Evolutionary conservation across 2,113 vertebrate species (phyloP), one percentile per base, ranked within the genome.

Genomic region (Ceratotherium simum): DNA sequence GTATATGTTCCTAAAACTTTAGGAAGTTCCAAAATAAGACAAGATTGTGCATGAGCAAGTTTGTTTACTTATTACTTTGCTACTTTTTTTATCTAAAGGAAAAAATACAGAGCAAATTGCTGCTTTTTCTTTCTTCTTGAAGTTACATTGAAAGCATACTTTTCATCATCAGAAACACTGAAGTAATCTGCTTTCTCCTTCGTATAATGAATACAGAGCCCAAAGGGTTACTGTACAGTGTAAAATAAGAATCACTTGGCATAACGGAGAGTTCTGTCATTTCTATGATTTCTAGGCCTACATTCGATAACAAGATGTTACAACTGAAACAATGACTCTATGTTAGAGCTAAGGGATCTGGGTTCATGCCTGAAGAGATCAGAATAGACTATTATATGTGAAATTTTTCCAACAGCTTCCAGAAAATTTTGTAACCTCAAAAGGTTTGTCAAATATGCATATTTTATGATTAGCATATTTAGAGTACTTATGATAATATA

Each of bases 401-500:
- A 60, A 23, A 62, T 85, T 80, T 54, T 96, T 80, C 9, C 10
- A n/a, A n/a, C n/a, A 82, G 5, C 56, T 60, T 17, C 29, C 14
- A 78, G 64, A 8, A 78, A 92, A 21, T 27, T 90, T 86, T 86
- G 2, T 56, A 85, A 51, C 17, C 10, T 87, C 54, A 84, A 58
- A 51, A 83, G 12, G 16, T 39, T 92, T 83, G 25, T 87, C 39
- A 96, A 73, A 96, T 46, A 36, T 67, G 2, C 33, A 4, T 42
- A 90, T 95, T 84, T 97, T 76, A 85, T 76, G 6, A 88, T 84
- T 27, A 75, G 13, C 10, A 83, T 36, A 46, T 67, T 85, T 82
- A 79, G 20, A 92, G 56, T 48, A 17, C 5, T 95, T 95, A 78
- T 33, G 36, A 58, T 91, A 88, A 70, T 48, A 21, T 23, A 46